These are phyloP conservation scores for Rhinatrema bivittatum DNA, from an alignment of 2,797 vertebrate genomes.

Conservation along the genomic window DNA sequence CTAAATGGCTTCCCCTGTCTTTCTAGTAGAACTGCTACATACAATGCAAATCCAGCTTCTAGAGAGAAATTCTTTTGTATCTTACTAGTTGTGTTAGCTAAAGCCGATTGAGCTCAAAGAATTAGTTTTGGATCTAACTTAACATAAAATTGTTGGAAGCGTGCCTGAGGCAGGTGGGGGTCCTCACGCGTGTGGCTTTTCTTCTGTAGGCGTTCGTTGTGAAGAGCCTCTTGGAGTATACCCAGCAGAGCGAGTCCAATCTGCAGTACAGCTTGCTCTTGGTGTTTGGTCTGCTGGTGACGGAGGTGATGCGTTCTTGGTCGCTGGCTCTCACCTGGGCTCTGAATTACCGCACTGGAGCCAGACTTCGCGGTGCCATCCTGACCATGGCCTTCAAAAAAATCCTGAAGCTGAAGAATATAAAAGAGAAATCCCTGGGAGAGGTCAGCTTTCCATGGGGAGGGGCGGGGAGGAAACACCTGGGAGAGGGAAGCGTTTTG, in stretches of 20 bases:
- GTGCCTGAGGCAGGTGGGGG: conserved; percentile 24
- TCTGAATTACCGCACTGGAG: conserved; percentile 83
- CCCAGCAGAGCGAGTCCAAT: conserved; percentile 67
- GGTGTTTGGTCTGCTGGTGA: conserved; percentile 78
- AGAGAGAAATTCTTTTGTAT: conserved; percentile 35
- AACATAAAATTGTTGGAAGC: conserved; percentile 55
- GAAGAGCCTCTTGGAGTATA: conserved; percentile 85
- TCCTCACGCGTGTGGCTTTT: conserved; percentile 65
- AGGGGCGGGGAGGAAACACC: background rate
- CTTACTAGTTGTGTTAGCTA: too few relatives aligned
- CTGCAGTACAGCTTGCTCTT: conserved; percentile 79
- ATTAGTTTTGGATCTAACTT: too few relatives aligned
- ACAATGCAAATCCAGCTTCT: conserved; percentile 21
- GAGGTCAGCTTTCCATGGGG: conserved; percentile 56
- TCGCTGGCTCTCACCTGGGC: conserved; percentile 87
- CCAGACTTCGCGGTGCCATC: conserved; percentile 79
- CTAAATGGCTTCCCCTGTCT: too few relatives aligned
- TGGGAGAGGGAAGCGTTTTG: too few relatives aligned
- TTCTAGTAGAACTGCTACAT: conserved; percentile 17
- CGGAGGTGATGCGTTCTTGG: conserved; percentile 83
- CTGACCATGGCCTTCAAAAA: conserved; percentile 85
- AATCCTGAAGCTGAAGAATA: conserved; percentile 78
- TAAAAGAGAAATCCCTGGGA: conserved; percentile 81
- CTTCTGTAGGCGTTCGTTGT: conserved; percentile 88
- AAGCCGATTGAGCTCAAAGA: too few relatives aligned